Evolutionary conservation across 2,888 invertebrate genomes (phyloP).

Genomic region (Diogma glabrata): DNA sequence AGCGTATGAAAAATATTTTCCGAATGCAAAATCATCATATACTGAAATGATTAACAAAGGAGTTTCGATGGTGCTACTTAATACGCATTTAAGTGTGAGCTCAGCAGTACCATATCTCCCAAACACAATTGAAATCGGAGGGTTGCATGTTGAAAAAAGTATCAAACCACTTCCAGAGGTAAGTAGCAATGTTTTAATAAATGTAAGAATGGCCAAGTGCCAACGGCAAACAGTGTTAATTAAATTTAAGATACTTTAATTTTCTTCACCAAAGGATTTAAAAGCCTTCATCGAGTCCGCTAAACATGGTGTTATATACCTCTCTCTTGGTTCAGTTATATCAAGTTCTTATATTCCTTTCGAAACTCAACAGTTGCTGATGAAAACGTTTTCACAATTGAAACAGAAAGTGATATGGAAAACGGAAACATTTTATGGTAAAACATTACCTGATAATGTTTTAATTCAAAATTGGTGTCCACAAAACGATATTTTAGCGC

Average conservation of each 20-base stretch:
- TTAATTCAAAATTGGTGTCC: constrained; percentile 37
- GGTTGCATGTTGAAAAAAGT: constrained; percentile 32
- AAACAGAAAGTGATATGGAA: constrained; percentile 16
- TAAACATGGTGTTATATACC: constrained; percentile 37
- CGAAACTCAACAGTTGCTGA: constrained; percentile 12
- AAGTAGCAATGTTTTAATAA: too few species aligned
- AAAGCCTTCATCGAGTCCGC: constrained; percentile 34
- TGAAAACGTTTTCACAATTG: constrained; percentile 14
- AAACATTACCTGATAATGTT: constrained; percentile 29
- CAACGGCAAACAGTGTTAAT: too few species aligned
- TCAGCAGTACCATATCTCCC: constrained; percentile 32
- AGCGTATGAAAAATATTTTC: too few species aligned
- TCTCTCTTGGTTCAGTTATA: constrained; percentile 38
- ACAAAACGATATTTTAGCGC: constrained; percentile 37
- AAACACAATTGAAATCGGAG: constrained; percentile 36
- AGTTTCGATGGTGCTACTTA: constrained; percentile 29
- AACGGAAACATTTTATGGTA: constrained; percentile 21
- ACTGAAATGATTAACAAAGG: constrained; percentile 21
- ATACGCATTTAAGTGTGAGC: constrained; percentile 31
- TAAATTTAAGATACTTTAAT: too few species aligned
- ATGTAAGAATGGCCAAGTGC: too few species aligned
- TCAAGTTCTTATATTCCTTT: constrained; percentile 25
- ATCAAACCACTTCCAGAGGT: constrained; percentile 27
- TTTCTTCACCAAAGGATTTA: too few species aligned
- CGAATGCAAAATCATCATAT: too few species aligned